Evolutionary conservation across 2,113 vertebrate species (phyloP).

Genomic region (Caracal caracal): DNA sequence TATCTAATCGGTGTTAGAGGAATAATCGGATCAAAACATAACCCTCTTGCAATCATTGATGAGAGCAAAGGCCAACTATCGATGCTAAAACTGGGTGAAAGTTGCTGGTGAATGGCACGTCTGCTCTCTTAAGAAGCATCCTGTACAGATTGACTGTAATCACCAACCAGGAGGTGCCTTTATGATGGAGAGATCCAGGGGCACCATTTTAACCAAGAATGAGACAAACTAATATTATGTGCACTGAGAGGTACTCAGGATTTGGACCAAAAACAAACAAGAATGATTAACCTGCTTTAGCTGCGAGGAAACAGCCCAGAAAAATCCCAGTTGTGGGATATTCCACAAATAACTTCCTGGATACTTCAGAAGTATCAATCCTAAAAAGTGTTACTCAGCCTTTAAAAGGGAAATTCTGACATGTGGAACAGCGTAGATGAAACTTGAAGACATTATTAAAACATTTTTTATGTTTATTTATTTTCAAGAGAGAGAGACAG

Average conservation of each 20-base stretch:
- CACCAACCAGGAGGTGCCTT: rapidly evolving
- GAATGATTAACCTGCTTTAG: rapidly evolving
- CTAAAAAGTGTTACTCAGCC: not conserved
- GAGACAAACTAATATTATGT: rapidly evolving
- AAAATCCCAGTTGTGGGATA: too few species aligned
- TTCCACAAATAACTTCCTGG: too few species aligned
- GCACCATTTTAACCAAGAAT: not conserved
- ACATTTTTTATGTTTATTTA: too few species aligned
- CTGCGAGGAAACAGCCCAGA: not conserved
- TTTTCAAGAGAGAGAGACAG: too few species aligned
- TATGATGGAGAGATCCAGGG: rapidly evolving
- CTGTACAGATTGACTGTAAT: rapidly evolving
- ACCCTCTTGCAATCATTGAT: rapidly evolving
- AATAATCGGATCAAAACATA: rapidly evolving
- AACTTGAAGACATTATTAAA: not conserved
- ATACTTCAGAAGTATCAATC: not conserved
- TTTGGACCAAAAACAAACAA: not conserved
- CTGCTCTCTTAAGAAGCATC: rapidly evolving
- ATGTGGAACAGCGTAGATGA: rapidly evolving
- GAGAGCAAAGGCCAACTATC: rapidly evolving
- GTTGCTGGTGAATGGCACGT: not conserved
- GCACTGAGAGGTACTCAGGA: rapidly evolving
- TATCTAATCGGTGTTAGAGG: rapidly evolving
- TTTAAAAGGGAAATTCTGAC: not conserved
- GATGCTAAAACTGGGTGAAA: rapidly evolving